These are phyloP conservation scores for Xerus inauris DNA, from an alignment of 2,113 vertebrate species.

Conservation along the genomic window DNA sequence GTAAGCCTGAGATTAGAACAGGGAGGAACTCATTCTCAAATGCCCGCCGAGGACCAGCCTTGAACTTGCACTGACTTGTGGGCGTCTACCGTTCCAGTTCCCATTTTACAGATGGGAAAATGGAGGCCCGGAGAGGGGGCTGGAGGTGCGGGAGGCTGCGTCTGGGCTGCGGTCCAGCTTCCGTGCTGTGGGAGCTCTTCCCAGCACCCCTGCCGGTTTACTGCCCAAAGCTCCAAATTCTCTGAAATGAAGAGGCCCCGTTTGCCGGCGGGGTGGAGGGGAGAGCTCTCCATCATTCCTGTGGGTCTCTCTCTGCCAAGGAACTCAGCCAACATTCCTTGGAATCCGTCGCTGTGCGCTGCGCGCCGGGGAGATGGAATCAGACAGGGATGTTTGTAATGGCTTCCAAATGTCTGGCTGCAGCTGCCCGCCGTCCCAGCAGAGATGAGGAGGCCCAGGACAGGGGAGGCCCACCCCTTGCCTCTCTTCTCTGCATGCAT, in stretches of 20 bases:
- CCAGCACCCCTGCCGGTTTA: neutral
- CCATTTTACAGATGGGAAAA: neutral
- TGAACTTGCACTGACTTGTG: neutral
- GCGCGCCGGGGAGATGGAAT: constrained; percentile 63
- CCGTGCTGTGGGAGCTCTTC: neutral
- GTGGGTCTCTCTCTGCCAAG: constrained; percentile 62
- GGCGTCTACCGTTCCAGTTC: neutral
- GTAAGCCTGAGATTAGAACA: neutral
- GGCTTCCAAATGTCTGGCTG: constrained; percentile 79
- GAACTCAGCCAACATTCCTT: constrained; percentile 78
- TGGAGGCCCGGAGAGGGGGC: neutral
- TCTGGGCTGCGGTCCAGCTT: neutral
- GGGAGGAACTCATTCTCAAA: neutral
- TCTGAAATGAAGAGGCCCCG: neutral
- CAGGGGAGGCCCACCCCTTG: neutral
- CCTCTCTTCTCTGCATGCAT: neutral
- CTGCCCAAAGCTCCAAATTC: rapidly evolving
- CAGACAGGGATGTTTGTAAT: constrained; percentile 77
- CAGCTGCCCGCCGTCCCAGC: constrained; percentile 55
- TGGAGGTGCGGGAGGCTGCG: rapidly evolving
- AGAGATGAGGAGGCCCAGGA: constrained; percentile 6
- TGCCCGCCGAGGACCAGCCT: neutral
- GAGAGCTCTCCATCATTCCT: constrained; percentile 20
- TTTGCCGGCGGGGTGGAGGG: neutral
- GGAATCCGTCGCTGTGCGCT: constrained; percentile 68